These are phyloP conservation scores for Emmelina monodactyla DNA, from an alignment of 2,888 invertebrate species.

Conservation along the genomic window DNA sequence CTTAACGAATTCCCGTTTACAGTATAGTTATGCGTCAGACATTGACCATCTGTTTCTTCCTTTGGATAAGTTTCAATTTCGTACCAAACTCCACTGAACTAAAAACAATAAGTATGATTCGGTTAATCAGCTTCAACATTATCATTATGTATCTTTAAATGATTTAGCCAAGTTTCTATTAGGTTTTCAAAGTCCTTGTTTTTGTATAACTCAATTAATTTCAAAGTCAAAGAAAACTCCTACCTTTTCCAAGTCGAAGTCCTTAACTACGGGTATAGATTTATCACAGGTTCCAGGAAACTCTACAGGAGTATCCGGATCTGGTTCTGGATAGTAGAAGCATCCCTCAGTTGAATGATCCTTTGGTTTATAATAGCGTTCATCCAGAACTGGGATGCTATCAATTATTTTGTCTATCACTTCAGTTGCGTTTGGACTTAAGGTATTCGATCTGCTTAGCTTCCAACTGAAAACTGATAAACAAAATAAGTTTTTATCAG, in stretches of 20 bases:
- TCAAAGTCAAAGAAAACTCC: too few relatives aligned
- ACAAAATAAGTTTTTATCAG: slow-evolving; percentile 4
- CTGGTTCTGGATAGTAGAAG: slow-evolving; percentile 18
- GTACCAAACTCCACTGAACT: slow-evolving; percentile 38
- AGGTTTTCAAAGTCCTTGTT: too few relatives aligned
- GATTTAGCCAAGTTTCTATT: too few relatives aligned
- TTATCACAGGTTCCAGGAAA: slow-evolving; percentile 40
- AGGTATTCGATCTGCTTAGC: slow-evolving; percentile 30
- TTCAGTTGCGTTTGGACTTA: slow-evolving; percentile 18
- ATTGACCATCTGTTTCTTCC: slow-evolving; percentile 30
- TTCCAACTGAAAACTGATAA: slow-evolving; percentile 36
- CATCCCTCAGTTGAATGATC: slow-evolving; percentile 27
- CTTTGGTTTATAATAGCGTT: slow-evolving; percentile 23
- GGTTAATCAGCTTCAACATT: too few relatives aligned
- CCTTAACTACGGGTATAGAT: slow-evolving; percentile 34
- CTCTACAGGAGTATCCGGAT: slow-evolving; percentile 21
- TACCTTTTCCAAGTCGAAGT: too few relatives aligned
- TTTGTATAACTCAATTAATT: too few relatives aligned
- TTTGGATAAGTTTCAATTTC: slow-evolving; percentile 40
- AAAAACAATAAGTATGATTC: slow-evolving; percentile 13
- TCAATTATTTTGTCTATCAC: slow-evolving; percentile 25
- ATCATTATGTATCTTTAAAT: too few relatives aligned
- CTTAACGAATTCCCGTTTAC: slow-evolving; percentile 18
- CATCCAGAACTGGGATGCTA: slow-evolving; percentile 25
- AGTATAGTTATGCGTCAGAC: slow-evolving; percentile 29